A percentile compares a stretch with the other conserved stretches of the same genome.
Evolutionary conservation across 2,113 vertebrate genomes (phyloP).

Genomic region (Pachypanchax playfairii): DNA sequence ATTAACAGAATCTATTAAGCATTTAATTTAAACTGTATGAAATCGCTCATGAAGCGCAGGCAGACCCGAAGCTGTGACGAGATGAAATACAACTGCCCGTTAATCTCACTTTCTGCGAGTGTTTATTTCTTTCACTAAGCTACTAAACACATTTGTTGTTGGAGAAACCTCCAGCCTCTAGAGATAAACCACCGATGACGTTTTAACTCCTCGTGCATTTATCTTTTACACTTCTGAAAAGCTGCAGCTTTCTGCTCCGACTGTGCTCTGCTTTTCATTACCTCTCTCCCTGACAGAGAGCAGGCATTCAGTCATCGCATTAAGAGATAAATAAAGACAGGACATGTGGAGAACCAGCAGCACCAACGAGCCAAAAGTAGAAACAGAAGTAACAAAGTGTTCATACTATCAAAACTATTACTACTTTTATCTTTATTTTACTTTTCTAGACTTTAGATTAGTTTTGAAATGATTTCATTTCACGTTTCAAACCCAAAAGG

Average conservation of each 20-base stretch:
- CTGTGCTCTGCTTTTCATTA: constrained; percentile 55
- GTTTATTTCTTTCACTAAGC: constrained; percentile 14
- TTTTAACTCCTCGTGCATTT: constrained; percentile 32
- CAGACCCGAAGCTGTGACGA: not conserved
- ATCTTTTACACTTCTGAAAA: constrained; percentile 48
- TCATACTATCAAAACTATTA: not conserved
- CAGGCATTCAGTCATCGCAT: constrained; percentile 35
- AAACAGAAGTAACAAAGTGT: not conserved
- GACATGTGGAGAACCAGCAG: constrained; percentile 42
- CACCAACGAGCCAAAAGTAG: constrained; percentile 30
- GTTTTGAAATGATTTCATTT: too few species aligned
- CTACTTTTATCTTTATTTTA: not conserved
- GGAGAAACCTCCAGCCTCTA: constrained; percentile 13
- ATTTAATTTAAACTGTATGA: not conserved
- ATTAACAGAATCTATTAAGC: constrained; percentile 1
- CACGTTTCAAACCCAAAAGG: too few species aligned
- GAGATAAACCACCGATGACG: constrained; percentile 31
- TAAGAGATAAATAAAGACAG: constrained; percentile 45
- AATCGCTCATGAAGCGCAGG: not conserved
- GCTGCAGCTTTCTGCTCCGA: constrained; percentile 20
- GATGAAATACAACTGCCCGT: not conserved
- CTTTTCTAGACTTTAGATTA: not conserved
- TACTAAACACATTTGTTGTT: constrained; percentile 9
- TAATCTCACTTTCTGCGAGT: constrained; percentile 2
- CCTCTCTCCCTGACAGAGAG: constrained; percentile 40